phyloP scores from a whole-genome alignment of 2,888 invertebrate genomes.

The Blastobasis lacticolella region DNA sequence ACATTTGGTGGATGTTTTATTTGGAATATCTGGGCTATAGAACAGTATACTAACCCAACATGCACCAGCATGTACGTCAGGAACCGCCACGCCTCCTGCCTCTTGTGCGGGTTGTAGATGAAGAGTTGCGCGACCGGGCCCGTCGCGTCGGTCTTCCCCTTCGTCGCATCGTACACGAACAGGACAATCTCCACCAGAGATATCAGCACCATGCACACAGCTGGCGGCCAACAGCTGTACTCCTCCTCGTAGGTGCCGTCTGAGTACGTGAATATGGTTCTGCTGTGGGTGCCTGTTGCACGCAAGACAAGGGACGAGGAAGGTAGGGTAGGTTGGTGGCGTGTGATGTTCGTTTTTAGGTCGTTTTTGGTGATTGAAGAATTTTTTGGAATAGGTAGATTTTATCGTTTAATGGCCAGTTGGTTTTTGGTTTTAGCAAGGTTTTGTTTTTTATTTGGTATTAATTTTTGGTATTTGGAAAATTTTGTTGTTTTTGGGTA shows the following conservation, averaged over 20 bases:
- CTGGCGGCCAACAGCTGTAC: conserved; percentile 94
- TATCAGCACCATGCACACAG: conserved; percentile 92
- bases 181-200: conserved; percentile 89
- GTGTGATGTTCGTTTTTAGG: conserved; percentile 1
- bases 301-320: conserved; percentile 33
- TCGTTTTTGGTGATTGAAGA: not conserved
- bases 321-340: conserved; percentile 3
- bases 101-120: conserved; percentile 90
- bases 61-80: conserved; percentile 97
- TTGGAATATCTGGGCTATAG: not conserved
- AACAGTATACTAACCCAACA: conserved; percentile 80
- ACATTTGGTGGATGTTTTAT: no score
- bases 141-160: conserved; percentile 64
- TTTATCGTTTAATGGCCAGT: not conserved
- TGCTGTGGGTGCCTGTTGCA: conserved; percentile 42
- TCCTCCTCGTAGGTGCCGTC: conserved; percentile 91
- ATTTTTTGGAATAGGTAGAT: not conserved
- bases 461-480: no score
- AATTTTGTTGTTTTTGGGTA: no score
- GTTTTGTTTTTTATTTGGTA: not conserved
- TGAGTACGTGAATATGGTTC: conserved; percentile 59
- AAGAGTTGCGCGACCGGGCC: conserved; percentile 88
- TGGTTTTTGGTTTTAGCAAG: not conserved
- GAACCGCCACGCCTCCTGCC: conserved; percentile 94
- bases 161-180: conserved; percentile 73